Base-by-base conservation (phyloP, 1,140 invertebrate genomes). In the Pseudomyrmex flavicornis region DNA sequence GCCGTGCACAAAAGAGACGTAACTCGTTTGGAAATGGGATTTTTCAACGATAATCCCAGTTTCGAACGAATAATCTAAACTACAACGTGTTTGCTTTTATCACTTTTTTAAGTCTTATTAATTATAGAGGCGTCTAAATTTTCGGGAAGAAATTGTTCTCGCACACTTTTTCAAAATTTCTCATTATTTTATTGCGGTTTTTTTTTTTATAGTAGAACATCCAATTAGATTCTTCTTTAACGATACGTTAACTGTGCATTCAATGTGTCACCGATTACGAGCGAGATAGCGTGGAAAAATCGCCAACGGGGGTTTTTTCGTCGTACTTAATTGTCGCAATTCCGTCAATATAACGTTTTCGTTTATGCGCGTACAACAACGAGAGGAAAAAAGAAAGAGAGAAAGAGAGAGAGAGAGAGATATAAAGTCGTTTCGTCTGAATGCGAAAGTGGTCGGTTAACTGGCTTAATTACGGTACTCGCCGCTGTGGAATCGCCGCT, bases 401-500 rank as follows among this genome's bases (percentile, higher is more conserved):
- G 35, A 8, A 12, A 8, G 10, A 35, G 7, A 58, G 35, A 4
- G 12, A 8, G 15, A 35, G 15, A 58, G 35, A 8, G n/a, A 8
- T 7, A 35, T 17, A 26, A 72, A 59, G n/a, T 12, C 20, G 4
- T 20, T 58, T 68, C 5, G 10, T 69, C 15, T 44, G 15, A 9
- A 69, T 72, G 22, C 17, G 35, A 70, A 72, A 80, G 26, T 80
- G 44, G 15, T 50, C 46, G n/a, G 44, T 1, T 70, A 59, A 50
- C 44, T 59, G 20, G 44, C 13, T 80, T 54, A 20, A 72, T 70
- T 15, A n/a, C n/a, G 15, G 52, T 22, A 48, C 59, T 50, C 54
- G 22, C 20, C 20, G 9, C 5, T 35, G 9, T 68, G 35, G 44
- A 77, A 68, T 68, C 35, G 75, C 50, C 12, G 17, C 44, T 26